Evolutionary conservation across 2,113 vertebrate genomes (phyloP).

Genomic region (Cephalopterus ornatus): DNA sequence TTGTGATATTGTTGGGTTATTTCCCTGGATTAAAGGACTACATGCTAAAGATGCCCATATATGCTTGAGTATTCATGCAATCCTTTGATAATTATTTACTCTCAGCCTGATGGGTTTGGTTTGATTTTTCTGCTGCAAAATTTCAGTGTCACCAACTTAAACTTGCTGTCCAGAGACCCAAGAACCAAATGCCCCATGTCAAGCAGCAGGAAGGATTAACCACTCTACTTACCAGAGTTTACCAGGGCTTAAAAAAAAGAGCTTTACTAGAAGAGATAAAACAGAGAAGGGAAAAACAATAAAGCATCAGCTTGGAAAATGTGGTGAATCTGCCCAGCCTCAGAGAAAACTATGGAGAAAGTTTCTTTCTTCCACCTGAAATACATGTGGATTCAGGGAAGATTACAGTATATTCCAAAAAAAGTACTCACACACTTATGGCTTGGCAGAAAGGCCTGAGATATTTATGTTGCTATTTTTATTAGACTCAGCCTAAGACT

Average conservation of each 20-base stretch:
- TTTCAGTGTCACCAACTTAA: background rate
- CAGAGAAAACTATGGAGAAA: background rate
- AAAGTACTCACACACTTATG: conserved; percentile 3
- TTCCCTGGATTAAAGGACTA: background rate
- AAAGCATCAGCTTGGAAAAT: background rate
- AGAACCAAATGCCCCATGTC: background rate
- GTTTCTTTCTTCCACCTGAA: background rate
- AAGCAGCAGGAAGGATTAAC: background rate
- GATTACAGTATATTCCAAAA: conserved; percentile 1
- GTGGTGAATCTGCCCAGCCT: background rate
- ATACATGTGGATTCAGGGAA: conserved; percentile 9
- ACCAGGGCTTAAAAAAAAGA: background rate
- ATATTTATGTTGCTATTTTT: background rate
- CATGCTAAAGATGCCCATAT: background rate
- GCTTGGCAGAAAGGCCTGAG: conserved; percentile 1
- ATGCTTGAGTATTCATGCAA: background rate
- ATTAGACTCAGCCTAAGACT: background rate
- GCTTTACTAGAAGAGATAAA: conserved; percentile 14
- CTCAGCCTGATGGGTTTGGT: background rate
- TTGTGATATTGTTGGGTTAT: background rate
- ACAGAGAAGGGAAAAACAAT: background rate
- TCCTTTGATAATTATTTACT: background rate
- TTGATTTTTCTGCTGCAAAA: background rate
- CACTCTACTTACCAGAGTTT: background rate
- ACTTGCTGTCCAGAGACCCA: background rate